Percentiles rank a stretch among this genome's conserved stretches.
phyloP scores from a whole-genome alignment of 2,113 vertebrate genomes.

The Chiloscyllium plagiosum region DNA sequence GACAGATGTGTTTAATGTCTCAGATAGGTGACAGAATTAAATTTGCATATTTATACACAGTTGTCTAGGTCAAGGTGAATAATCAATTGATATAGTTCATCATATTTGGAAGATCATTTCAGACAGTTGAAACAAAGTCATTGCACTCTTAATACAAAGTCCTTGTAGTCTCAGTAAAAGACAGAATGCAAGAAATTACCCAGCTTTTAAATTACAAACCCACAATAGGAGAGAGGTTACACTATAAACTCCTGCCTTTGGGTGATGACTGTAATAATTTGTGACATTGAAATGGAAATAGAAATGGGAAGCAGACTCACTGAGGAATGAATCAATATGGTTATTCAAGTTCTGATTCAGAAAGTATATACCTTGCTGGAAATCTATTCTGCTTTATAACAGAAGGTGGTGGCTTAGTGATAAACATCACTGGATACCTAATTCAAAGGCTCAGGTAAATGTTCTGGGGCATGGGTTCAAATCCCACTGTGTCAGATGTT shows the following conservation, averaged over 20 bases:
- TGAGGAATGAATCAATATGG: slow-evolving; percentile 47
- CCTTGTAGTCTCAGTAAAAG: neutral
- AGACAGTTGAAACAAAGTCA: neutral
- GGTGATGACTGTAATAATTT: slow-evolving; percentile 40
- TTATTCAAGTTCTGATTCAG: neutral
- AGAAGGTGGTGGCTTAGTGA: neutral
- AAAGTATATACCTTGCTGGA: neutral
- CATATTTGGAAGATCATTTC: neutral
- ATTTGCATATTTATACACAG: neutral
- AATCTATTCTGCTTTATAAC: neutral
- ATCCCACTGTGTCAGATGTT: too few relatives aligned
- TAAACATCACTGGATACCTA: too few relatives aligned
- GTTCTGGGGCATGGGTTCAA: too few relatives aligned
- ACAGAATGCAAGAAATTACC: neutral
- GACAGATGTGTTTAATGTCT: neutral
- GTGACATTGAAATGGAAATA: slow-evolving; percentile 37
- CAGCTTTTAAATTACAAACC: neutral
- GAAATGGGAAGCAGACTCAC: slow-evolving; percentile 40
- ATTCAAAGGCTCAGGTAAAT: too few relatives aligned
- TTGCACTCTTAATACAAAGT: neutral
- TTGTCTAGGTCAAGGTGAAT: neutral
- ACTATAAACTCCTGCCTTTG: neutral
- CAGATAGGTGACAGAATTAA: neutral
- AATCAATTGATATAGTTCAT: neutral
- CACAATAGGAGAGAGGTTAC: neutral